phyloP scores from a whole-genome alignment of 2,113 vertebrate genomes.

The Chloroceryle aenea region DNA sequence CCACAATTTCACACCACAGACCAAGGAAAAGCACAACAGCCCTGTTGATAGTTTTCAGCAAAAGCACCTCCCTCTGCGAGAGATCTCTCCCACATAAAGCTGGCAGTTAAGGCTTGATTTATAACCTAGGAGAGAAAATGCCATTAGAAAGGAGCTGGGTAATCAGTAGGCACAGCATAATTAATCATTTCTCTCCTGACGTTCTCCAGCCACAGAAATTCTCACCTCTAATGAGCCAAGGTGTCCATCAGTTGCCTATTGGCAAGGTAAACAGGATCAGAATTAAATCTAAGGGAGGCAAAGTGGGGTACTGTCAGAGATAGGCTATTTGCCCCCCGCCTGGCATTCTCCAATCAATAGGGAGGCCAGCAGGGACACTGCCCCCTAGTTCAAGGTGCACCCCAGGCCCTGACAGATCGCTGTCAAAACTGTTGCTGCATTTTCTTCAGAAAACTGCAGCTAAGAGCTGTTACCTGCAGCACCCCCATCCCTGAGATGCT shows the following conservation, averaged over 20 bases:
- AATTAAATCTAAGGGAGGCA: not conserved
- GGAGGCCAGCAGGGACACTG: not conserved
- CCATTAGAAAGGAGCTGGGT: not conserved
- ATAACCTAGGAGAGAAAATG: not conserved
- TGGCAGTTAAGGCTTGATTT: not conserved
- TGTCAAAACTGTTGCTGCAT: not conserved
- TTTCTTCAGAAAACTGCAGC: not conserved
- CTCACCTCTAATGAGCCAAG: not conserved
- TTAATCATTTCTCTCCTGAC: not conserved
- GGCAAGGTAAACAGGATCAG: not conserved
- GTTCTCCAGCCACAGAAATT: not conserved
- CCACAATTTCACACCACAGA: rapidly evolving
- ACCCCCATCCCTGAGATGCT: rapidly evolving
- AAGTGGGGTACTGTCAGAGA: rapidly evolving
- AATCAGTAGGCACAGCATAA: not conserved
- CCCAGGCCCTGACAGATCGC: not conserved
- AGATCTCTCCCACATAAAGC: rapidly evolving
- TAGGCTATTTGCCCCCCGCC: not conserved
- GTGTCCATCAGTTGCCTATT: not conserved
- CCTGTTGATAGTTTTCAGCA: not conserved
- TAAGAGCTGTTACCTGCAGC: not conserved
- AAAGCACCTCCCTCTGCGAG: not conserved
- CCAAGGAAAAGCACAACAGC: not conserved
- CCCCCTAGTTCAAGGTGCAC: not conserved
- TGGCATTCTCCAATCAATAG: not conserved